A percentile compares a stretch with the other conserved stretches of the same genome.
phyloP scores from a whole-genome alignment of 2,888 invertebrate species.

The Hypomecis atomaria region DNA sequence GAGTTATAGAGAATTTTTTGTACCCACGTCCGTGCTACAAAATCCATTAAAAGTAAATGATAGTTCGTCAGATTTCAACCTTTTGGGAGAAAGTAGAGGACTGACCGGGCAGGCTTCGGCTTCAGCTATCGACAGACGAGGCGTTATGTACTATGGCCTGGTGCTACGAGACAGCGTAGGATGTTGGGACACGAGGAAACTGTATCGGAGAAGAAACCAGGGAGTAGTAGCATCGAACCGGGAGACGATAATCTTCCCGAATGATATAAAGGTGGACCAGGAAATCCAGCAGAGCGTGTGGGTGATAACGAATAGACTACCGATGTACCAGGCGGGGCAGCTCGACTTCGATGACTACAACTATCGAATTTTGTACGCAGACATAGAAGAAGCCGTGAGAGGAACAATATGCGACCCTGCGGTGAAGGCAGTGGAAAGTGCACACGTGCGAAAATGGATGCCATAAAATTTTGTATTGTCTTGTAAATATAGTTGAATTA shows the following conservation, averaged over 20 bases:
- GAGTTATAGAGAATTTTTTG: conserved; percentile 91
- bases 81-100: conserved; percentile 83
- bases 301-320: conserved; percentile 90
- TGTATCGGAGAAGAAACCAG: conserved; percentile 86
- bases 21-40: conserved; percentile 87
- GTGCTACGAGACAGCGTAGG: conserved; percentile 90
- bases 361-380: conserved; percentile 89
- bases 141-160: conserved; percentile 91
- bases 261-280: conserved; percentile 91
- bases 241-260: conserved; percentile 90
- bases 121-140: conserved; percentile 88
- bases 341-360: conserved; percentile 88
- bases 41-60: conserved; percentile 78
- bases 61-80: conserved; percentile 65
- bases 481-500: conserved; percentile 10
- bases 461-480: conserved; percentile 48
- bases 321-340: conserved; percentile 88
- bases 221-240: conserved; percentile 86
- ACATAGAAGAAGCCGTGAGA: conserved; percentile 85
- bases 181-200: conserved; percentile 91
- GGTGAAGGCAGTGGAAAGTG: conserved; percentile 36
- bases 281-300: conserved; percentile 88
- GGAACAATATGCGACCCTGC: conserved; percentile 89
- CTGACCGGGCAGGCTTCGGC: conserved; percentile 88
- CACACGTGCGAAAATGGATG: conserved; percentile 45